These are phyloP conservation scores for Seira musarum DNA, from an alignment of 2,888 invertebrate species.

Conservation along the genomic window DNA sequence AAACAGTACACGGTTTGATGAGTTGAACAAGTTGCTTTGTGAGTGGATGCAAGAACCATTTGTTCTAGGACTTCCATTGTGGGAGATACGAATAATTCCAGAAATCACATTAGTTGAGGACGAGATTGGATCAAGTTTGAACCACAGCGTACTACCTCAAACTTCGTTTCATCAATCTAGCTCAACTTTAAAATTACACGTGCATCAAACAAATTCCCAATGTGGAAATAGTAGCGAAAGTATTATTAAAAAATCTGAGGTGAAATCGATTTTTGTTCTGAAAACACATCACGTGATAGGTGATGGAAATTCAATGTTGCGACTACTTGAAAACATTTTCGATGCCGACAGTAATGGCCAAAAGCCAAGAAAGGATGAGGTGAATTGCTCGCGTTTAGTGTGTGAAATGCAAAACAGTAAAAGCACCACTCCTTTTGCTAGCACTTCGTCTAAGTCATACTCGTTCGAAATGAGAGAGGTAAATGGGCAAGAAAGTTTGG, in stretches of 20 bases:
- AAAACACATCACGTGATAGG: constrained; percentile 33
- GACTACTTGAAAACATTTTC: constrained; percentile 28
- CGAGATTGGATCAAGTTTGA: too few relatives aligned
- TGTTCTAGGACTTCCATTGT: constrained; percentile 15
- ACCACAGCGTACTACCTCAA: too few relatives aligned
- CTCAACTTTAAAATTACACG: neutral
- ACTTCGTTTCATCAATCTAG: too few relatives aligned
- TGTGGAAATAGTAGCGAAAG: too few relatives aligned
- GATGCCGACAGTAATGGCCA: neutral
- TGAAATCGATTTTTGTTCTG: constrained; percentile 33
- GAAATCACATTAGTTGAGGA: too few relatives aligned
- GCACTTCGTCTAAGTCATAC: too few relatives aligned
- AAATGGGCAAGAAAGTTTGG: neutral
- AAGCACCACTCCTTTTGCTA: too few relatives aligned
- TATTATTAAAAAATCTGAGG: constrained; percentile 2
- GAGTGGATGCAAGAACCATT: constrained; percentile 26
- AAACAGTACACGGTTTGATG: neutral
- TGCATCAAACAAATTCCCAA: neutral
- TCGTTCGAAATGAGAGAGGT: too few relatives aligned
- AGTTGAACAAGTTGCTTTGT: constrained; percentile 21
- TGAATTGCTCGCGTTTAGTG: too few relatives aligned
- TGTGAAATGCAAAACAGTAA: too few relatives aligned
- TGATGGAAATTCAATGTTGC: constrained; percentile 37
- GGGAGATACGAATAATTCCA: constrained; percentile 20
- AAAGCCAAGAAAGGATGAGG: neutral